Evolutionary conservation across 2,888 invertebrate genomes (phyloP), one percentile per base, ranked within the genome.

Genomic region (Folsomia candida): DNA sequence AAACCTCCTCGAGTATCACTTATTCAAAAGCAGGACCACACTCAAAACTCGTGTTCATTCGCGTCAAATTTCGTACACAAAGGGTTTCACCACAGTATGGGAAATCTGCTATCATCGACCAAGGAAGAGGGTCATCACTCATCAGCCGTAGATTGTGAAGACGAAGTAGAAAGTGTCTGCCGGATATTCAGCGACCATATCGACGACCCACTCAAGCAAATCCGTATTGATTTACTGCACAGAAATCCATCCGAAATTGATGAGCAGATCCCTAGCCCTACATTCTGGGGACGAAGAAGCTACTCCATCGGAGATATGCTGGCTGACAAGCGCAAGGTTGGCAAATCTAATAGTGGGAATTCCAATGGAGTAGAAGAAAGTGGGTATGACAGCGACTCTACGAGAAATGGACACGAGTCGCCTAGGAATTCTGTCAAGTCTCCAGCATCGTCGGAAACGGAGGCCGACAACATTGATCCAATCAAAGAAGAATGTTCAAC

Each of bases 371-470:
- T 74, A 11, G 87, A 87, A 77, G 88, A 87, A 81, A 87, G 87
- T 79, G 88, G 87, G 20, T 88, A 88, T 79, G 87, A 87, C 73
- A 87, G 86, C 59, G 88, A 88, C 80, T 87, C 87, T 20, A 87
- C 87, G 0, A 51, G 76, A 62, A 73, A 69, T 61, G 78, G 78
- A 20, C 71, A 78, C 26, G 78, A 78, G 51, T 76, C 74, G 2
- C 77, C 78, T 3, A 64, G 75, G 29, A 75, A 73, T 54, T 75
- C 76, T 3, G 70, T 71, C 24, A 77, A 76, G 70, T 63, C 73
- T n/a, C 66, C 60, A n/a, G 37, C 4, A 11, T 69, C 67, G 1
- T 47, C 67, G 1, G 70, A 64, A 20, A 26, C 67, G 2, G 68
- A 58, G 6, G 60, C 57, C 18, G 61, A 62, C 18, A 54, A 6